Evolutionary conservation across 2,888 invertebrate species (phyloP).

Genomic region (Amiota mariae): DNA sequence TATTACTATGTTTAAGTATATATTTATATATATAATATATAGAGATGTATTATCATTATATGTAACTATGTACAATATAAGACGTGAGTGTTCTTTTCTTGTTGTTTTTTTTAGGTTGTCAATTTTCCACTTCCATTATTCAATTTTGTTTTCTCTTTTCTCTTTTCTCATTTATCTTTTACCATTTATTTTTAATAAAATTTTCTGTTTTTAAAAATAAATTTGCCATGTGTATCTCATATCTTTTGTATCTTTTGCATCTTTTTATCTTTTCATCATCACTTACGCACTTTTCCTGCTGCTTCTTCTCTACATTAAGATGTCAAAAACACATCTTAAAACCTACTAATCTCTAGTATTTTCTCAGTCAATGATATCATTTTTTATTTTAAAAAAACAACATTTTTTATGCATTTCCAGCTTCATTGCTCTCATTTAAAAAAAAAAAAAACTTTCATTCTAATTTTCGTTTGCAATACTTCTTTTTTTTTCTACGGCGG

Average conservation of each 20-base stretch:
- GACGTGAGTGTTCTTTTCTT: slow-evolving; percentile 47
- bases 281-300: neutral
- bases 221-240: neutral
- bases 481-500: slow-evolving; percentile 1
- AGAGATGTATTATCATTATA: slow-evolving; percentile 54
- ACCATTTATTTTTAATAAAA: too few relatives aligned
- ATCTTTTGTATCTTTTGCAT: slow-evolving; percentile 25
- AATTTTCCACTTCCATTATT: slow-evolving; percentile 44
- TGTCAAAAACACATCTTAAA: slow-evolving; percentile 46
- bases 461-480: slow-evolving; percentile 14
- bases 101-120: slow-evolving; percentile 58
- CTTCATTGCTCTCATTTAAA: slow-evolving; percentile 6
- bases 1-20: slow-evolving; percentile 52
- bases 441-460: slow-evolving; percentile 37
- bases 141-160: slow-evolving; percentile 15
- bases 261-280: neutral
- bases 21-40: slow-evolving; percentile 44
- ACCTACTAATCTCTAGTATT: slow-evolving; percentile 57
- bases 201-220: slow-evolving; percentile 10
- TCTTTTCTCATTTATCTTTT: neutral
- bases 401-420: slow-evolving; percentile 38
- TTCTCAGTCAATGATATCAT: slow-evolving; percentile 70
- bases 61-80: slow-evolving; percentile 64
- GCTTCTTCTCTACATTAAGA: neutral
- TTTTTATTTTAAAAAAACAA: slow-evolving; percentile 46